Evolutionary conservation across 2,797 vertebrate genomes (phyloP).

Genomic region (Argyrosomus regius): DNA sequence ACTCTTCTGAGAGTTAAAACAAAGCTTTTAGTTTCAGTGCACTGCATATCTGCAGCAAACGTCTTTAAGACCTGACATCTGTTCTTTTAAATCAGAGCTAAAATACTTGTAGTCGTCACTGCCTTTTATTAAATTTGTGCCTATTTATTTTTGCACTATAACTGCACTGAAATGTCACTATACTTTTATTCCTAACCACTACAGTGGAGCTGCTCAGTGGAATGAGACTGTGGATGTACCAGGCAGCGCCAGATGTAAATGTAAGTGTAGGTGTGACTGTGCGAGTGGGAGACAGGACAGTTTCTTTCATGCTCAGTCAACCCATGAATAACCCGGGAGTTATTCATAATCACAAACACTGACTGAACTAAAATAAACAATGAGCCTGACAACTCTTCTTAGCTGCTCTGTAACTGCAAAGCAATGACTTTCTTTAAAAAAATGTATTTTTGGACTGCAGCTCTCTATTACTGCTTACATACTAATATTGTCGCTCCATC

Average conservation of each 20-base stretch:
- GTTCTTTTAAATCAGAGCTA: conserved; percentile 19
- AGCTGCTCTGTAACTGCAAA: background rate
- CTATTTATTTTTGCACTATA: conserved; percentile 13
- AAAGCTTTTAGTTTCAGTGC: conserved; percentile 33
- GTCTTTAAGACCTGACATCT: conserved; percentile 13
- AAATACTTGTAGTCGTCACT: background rate
- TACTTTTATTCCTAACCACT: conserved; percentile 1
- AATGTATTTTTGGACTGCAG: background rate
- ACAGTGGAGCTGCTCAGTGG: conserved; percentile 12
- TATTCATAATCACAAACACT: conserved; percentile 14
- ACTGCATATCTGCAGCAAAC: conserved; percentile 23
- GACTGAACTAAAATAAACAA: conserved; percentile 14
- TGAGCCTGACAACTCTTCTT: background rate
- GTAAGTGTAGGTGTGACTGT: conserved; percentile 22
- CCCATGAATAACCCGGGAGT: conserved; percentile 6
- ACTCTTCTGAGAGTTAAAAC: background rate
- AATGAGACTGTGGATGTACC: conserved; percentile 3
- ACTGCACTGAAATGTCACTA: background rate
- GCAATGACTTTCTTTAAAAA: background rate
- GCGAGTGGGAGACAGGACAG: background rate
- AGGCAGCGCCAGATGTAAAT: conserved; percentile 1
- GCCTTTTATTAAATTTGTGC: conserved; percentile 8
- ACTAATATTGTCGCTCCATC: background rate
- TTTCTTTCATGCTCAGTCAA: conserved; percentile 34
- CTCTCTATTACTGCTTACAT: background rate